Evolutionary conservation across 2,113 vertebrate genomes (phyloP).

Genomic region (Thomomys bottae): DNA sequence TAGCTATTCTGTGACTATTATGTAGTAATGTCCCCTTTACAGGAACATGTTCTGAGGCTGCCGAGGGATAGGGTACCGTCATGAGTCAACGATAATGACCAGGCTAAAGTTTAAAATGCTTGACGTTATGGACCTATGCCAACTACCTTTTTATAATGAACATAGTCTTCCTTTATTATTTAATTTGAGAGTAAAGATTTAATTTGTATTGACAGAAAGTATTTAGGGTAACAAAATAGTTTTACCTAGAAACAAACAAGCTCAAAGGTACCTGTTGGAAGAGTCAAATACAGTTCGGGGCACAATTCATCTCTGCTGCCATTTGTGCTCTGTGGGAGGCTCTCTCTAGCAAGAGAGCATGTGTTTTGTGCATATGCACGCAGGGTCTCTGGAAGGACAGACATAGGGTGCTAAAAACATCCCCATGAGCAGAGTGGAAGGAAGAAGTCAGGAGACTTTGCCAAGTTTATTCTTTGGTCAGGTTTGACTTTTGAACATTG

Average conservation of each 20-base stretch:
- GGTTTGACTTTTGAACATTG: not conserved
- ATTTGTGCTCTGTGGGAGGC: not conserved
- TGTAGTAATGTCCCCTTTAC: not conserved
- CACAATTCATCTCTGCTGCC: not conserved
- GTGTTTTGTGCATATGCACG: not conserved
- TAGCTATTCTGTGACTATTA: rapidly evolving
- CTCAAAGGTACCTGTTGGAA: not conserved
- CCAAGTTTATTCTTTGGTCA: too few species aligned
- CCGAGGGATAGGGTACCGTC: not conserved
- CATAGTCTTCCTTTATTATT: not conserved
- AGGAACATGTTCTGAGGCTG: not conserved
- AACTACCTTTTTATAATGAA: not conserved
- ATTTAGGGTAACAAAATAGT: not conserved
- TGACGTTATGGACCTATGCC: not conserved
- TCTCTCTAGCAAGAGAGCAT: not conserved
- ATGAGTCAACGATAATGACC: not conserved
- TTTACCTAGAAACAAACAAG: not conserved
- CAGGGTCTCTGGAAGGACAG: not conserved
- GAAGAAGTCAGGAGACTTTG: not conserved
- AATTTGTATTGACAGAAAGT: not conserved
- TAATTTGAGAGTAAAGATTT: not conserved
- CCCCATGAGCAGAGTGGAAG: not conserved
- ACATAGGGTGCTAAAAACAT: not conserved
- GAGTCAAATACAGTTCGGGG: not conserved
- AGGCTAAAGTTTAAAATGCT: not conserved